Percentiles rank a stretch among this genome's conserved stretches.
These are phyloP conservation scores for Fregata magnificens DNA, from an alignment of 2,113 vertebrate genomes.

Conservation along the genomic window DNA sequence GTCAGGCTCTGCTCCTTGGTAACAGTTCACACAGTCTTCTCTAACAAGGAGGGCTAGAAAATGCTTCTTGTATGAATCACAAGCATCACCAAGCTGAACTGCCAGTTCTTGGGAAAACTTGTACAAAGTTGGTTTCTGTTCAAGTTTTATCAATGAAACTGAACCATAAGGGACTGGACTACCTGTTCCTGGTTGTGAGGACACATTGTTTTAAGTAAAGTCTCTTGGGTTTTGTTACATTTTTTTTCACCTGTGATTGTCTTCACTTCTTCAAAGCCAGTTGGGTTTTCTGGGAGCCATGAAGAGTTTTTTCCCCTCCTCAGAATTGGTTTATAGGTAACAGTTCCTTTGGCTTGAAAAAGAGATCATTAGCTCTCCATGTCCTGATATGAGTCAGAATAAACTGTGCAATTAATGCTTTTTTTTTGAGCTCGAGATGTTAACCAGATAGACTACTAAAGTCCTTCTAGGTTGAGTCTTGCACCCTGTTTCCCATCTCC, in stretches of 20 bases:
- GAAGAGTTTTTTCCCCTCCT: background rate
- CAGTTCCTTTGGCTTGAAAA: background rate
- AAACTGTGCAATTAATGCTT: background rate
- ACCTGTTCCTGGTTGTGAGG: background rate
- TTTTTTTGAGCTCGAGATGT: background rate
- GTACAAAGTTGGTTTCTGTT: background rate
- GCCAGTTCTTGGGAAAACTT: background rate
- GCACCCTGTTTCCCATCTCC: background rate
- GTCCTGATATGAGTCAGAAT: background rate
- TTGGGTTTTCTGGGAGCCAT: background rate
- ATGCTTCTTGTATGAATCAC: background rate
- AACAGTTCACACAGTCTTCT: background rate
- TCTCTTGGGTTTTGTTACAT: background rate
- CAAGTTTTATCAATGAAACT: background rate
- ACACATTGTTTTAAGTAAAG: background rate
- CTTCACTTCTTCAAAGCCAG: background rate
- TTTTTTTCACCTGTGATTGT: background rate
- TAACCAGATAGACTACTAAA: background rate
- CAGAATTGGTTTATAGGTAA: background rate
- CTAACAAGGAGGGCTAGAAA: background rate
- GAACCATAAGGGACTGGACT: background rate
- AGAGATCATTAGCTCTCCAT: background rate
- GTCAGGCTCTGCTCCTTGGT: background rate
- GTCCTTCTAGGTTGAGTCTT: background rate
- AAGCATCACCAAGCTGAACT: background rate